phyloP scores from a whole-genome alignment of 2,888 invertebrate genomes.

The Icerya purchasi region DNA sequence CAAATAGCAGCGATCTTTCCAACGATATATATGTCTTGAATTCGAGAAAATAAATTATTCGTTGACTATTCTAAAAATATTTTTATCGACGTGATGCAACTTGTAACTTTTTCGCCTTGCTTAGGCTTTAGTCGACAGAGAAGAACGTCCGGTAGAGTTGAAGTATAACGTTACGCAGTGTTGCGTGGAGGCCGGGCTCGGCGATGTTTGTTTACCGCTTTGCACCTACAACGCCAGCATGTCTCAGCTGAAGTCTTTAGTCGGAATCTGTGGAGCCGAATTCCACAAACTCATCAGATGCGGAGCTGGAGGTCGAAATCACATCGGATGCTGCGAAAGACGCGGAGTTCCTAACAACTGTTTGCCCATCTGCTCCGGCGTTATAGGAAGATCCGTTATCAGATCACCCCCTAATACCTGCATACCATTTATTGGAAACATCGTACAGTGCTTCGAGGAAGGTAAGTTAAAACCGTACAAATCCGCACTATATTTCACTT shows the following conservation, averaged over 20 bases:
- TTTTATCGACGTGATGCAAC: no score
- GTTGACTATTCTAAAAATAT: no score
- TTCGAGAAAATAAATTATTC: no score
- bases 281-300: slow-evolving; percentile 47
- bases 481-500: no score
- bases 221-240: slow-evolving; percentile 65
- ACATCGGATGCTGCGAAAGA: slow-evolving; percentile 48
- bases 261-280: slow-evolving; percentile 51
- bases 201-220: slow-evolving; percentile 47
- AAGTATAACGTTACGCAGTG: slow-evolving; percentile 60
- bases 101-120: not conserved
- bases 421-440: slow-evolving; percentile 60
- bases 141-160: slow-evolving; percentile 35
- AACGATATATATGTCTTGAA: no score
- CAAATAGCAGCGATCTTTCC: no score
- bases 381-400: slow-evolving; percentile 34
- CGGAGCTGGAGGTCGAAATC: slow-evolving; percentile 45
- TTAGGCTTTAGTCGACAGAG: slow-evolving; percentile 29
- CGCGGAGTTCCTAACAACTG: slow-evolving; percentile 48
- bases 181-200: slow-evolving; percentile 46
- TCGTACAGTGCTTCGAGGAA: slow-evolving; percentile 68
- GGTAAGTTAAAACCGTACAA: no score
- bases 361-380: slow-evolving; percentile 49
- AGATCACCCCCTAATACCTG: slow-evolving; percentile 43
- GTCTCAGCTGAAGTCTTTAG: slow-evolving; percentile 50